Conservation (phyloP, 2,113 vertebrate species). For the Pardalotus punctatus region DNA sequence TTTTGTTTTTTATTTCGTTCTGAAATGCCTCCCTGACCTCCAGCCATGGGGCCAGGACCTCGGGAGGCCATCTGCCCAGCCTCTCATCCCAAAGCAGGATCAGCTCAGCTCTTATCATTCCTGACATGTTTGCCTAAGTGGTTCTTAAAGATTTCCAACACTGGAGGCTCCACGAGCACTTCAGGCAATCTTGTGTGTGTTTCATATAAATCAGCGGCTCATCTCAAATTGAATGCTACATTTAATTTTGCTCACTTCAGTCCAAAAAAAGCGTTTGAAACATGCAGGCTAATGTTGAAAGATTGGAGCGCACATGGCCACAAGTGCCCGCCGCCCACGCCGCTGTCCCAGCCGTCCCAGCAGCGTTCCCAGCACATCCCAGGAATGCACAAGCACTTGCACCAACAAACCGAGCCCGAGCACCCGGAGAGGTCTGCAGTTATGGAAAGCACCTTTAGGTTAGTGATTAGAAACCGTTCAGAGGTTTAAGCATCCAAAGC, state of each 20-base stretch:
- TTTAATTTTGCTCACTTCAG: constrained; percentile 24
- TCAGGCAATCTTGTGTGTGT: constrained; percentile 14
- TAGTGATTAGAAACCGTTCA: neutral
- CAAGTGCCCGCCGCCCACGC: neutral
- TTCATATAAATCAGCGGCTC: constrained; percentile 31
- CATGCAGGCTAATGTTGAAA: neutral
- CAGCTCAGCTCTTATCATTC: constrained; percentile 21
- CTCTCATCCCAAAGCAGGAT: neutral
- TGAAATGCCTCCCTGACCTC: constrained; percentile 8
- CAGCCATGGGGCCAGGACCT: neutral
- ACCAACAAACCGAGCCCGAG: neutral
- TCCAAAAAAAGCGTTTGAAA: constrained; percentile 8
- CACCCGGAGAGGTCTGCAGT: neutral
- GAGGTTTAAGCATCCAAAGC: neutral
- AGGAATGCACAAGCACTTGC: neutral
- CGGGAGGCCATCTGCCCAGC: constrained; percentile 24
- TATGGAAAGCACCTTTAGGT: neutral
- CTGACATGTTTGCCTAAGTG: constrained; percentile 44
- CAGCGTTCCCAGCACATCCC: neutral
- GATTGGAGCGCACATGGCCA: neutral
- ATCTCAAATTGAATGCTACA: constrained; percentile 47
- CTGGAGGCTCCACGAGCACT: constrained; percentile 27
- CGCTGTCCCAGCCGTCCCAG: neutral
- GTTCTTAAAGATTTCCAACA: constrained; percentile 28
- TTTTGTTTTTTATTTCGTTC: neutral